Percentiles rank a stretch among this genome's conserved stretches.
Evolutionary conservation across 2,797 vertebrate species (phyloP).

Genomic region (Garrulus glandarius): DNA sequence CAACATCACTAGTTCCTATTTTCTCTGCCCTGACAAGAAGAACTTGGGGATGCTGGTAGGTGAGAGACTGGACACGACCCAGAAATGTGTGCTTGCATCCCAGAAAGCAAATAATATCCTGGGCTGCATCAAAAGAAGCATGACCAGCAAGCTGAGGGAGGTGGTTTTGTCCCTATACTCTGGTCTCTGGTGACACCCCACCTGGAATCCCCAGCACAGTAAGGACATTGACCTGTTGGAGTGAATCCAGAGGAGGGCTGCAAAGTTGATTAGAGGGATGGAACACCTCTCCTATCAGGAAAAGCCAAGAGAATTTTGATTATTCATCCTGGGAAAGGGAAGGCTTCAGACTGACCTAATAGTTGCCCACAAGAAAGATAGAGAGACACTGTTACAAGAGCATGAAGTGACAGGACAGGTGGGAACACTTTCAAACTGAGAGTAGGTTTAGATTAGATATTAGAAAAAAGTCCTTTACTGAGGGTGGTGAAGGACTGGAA

Average conservation of each 20-base stretch:
- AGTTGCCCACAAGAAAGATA: neutral
- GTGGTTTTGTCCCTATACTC: neutral
- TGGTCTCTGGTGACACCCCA: neutral
- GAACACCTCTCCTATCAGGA: neutral
- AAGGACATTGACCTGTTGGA: neutral
- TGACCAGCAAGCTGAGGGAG: neutral
- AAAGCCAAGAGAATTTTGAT: neutral
- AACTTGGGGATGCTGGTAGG: neutral
- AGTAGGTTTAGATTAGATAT: neutral
- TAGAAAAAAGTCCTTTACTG: neutral
- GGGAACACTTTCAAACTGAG: neutral
- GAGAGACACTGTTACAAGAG: neutral
- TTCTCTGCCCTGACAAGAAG: neutral
- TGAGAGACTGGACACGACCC: neutral
- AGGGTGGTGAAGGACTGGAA: neutral
- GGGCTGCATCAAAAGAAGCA: neutral
- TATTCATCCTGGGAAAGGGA: neutral
- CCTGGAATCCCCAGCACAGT: neutral
- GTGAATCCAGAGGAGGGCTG: neutral
- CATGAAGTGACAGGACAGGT: neutral
- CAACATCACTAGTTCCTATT: neutral
- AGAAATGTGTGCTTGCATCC: neutral
- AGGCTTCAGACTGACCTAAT: neutral
- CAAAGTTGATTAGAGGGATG: neutral
- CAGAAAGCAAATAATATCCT: neutral